Conservation (phyloP, 2,888 invertebrate genomes). For the Lasioglossum vierecki region DNA sequence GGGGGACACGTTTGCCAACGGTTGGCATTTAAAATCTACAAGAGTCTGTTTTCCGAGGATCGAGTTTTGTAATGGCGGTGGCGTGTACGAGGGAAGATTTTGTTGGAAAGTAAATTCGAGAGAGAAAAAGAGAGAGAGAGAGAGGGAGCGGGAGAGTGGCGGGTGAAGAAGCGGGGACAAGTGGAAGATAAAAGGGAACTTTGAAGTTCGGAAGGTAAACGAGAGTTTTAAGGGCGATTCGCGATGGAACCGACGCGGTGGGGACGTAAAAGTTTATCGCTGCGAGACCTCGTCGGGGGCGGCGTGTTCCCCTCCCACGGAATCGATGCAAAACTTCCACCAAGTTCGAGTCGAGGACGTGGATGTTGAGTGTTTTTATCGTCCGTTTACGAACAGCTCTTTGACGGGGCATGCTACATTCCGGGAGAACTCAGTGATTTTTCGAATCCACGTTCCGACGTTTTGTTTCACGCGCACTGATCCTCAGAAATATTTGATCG, state of each 20-base stretch:
- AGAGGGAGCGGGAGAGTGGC: not conserved
- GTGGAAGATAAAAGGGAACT: conserved; percentile 49
- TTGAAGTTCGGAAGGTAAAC: conserved; percentile 48
- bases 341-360: conserved; percentile 7
- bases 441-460: not conserved
- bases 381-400: not conserved
- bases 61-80: conserved; percentile 14
- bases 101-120: conserved; percentile 36
- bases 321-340: conserved; percentile 12
- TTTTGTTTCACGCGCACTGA: not conserved
- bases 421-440: not conserved
- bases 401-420: not conserved
- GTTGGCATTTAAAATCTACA: not conserved
- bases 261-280: conserved; percentile 50
- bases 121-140: not conserved
- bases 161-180: not conserved
- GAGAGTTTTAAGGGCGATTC: conserved; percentile 53
- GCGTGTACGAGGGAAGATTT: conserved; percentile 14
- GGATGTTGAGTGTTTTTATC: conserved; percentile 10
- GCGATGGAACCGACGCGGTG: conserved; percentile 1
- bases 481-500: not conserved
- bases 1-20: conserved; percentile 7
- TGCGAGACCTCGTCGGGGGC: not conserved
- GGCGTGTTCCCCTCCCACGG: not conserved
- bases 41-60: not conserved